Conservation (phyloP, 2,888 invertebrate species). For the Sisyra nigra region DNA sequence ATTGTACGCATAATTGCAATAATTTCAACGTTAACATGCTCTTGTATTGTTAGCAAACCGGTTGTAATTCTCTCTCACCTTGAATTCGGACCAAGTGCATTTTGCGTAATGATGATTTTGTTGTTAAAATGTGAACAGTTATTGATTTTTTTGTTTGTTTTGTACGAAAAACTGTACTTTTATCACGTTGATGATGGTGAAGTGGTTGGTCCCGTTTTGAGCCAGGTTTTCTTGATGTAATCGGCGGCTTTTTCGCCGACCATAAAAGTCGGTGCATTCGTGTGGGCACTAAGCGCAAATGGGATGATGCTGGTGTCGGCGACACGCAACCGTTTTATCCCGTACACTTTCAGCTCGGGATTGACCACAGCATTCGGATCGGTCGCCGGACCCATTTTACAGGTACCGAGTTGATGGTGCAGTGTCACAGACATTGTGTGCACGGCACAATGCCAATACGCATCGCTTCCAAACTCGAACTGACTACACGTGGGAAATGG, state of each 20-base stretch:
- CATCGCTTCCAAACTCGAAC: slow-evolving; percentile 26
- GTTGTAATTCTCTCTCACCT: no score
- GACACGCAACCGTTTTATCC: slow-evolving; percentile 32
- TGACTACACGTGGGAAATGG: slow-evolving; percentile 33
- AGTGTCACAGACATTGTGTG: slow-evolving; percentile 29
- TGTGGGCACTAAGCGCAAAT: slow-evolving; percentile 31
- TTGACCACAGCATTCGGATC: slow-evolving; percentile 40
- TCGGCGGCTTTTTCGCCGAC: slow-evolving; percentile 39
- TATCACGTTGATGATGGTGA: no score
- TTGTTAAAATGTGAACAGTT: no score
- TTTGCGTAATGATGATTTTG: no score
- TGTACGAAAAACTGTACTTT: no score
- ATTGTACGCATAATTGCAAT: no score
- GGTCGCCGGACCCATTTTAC: slow-evolving; percentile 34
- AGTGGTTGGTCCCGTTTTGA: neutral
- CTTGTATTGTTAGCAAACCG: no score
- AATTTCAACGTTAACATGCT: no score
- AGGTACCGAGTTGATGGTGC: slow-evolving; percentile 36
- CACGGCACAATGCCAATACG: slow-evolving; percentile 35
- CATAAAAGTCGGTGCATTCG: slow-evolving; percentile 35
- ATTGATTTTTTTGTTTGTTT: no score
- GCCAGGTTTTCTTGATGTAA: slow-evolving; percentile 30
- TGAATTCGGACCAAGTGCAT: no score
- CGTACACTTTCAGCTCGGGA: slow-evolving; percentile 32
- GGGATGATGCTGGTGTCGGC: slow-evolving; percentile 40